Evolutionary conservation across 2,797 vertebrate genomes (phyloP).

Genomic region (Pipistrellus kuhlii): DNA sequence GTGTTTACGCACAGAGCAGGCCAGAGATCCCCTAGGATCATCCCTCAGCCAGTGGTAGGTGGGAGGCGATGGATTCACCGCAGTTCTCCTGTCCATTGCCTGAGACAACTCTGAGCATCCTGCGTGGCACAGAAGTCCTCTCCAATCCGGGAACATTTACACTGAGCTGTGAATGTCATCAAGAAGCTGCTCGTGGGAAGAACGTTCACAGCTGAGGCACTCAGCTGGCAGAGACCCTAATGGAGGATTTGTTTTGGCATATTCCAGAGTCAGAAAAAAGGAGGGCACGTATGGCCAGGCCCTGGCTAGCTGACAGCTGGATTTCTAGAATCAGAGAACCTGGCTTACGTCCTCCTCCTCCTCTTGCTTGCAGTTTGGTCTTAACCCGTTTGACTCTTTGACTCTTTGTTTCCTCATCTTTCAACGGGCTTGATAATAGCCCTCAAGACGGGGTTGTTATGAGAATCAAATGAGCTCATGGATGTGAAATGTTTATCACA

Average conservation of each 20-base stretch:
- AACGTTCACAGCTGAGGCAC: background rate
- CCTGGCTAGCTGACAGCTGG: background rate
- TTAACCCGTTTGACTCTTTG: slow-evolving; percentile 12
- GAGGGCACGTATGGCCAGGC: background rate
- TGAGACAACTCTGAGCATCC: background rate
- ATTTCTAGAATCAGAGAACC: background rate
- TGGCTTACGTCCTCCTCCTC: background rate
- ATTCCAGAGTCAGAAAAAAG: background rate
- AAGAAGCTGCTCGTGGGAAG: background rate
- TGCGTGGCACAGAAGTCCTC: background rate
- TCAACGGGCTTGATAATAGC: background rate
- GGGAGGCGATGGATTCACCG: background rate
- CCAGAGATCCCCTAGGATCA: background rate
- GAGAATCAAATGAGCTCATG: slow-evolving; percentile 12
- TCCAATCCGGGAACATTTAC: background rate
- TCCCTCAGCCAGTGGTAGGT: too few relatives aligned
- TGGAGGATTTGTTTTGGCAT: background rate
- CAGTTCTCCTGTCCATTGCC: background rate
- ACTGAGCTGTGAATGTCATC: background rate
- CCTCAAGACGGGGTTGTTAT: background rate
- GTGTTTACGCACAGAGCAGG: background rate
- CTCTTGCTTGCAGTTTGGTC: background rate
- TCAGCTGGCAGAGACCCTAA: background rate
- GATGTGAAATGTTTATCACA: background rate
- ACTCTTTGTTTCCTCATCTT: background rate